Percentiles rank a stretch among this genome's conserved stretches.
These are phyloP conservation scores for Anthopleura xanthogrammica DNA, from an alignment of 92 coral and sea anemone species.

Conservation along the genomic window DNA sequence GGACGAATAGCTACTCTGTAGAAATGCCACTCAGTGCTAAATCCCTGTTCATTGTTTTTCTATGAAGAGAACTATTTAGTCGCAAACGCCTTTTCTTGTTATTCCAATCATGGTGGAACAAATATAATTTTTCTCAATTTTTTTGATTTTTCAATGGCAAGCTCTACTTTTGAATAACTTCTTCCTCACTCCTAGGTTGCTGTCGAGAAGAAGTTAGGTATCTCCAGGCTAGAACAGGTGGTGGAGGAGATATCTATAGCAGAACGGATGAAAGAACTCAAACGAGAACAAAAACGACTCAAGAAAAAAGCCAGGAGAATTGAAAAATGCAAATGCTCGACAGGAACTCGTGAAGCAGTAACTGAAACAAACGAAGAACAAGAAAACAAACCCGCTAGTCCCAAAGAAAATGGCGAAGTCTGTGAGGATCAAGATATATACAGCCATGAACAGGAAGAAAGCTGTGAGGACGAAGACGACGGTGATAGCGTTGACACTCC, in stretches of 20 bases:
- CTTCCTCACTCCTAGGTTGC: conserved; percentile 54
- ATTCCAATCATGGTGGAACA: too few species aligned
- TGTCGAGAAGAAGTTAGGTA: conserved; percentile 91
- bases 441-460: conserved; percentile 54
- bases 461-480: conserved; percentile 83
- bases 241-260: conserved; percentile 96
- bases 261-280: conserved; percentile 86
- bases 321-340: conserved; percentile 80
- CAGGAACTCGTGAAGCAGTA: conserved; percentile 33
- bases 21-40: too few species aligned
- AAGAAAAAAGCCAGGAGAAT: conserved; percentile 89
- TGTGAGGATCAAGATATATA: conserved; percentile 53
- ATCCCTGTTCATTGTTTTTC: too few species aligned
- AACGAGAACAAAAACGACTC: conserved; percentile 85
- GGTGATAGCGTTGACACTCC: conserved; percentile 70
- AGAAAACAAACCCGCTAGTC: conserved; percentile 30
- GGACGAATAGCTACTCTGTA: too few species aligned
- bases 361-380: conserved; percentile 48
- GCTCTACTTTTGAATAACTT: too few species aligned
- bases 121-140: too few species aligned
- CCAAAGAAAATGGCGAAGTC: conserved; percentile 45
- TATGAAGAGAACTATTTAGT: too few species aligned
- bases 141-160: too few species aligned
- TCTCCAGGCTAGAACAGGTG: conserved; percentile 94
- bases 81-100: too few species aligned